Evolutionary conservation across 1,140 invertebrate genomes (phyloP).

Genomic region (Drosophila jambulina): DNA sequence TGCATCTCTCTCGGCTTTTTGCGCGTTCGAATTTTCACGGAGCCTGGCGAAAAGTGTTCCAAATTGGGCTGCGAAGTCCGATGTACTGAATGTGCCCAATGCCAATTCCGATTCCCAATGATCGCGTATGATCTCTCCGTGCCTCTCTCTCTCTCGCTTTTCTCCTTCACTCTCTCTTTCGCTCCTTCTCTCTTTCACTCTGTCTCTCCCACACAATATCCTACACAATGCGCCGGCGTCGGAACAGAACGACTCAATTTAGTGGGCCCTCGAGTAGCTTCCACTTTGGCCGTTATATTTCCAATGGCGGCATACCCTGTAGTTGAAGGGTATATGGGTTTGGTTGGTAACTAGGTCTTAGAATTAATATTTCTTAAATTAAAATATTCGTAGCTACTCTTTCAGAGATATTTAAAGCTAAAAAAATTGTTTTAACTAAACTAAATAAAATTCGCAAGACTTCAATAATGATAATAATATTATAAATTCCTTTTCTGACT

Average conservation of each 20-base stretch:
- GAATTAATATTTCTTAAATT: too few species aligned
- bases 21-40: slow-evolving; percentile 55
- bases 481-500: not conserved
- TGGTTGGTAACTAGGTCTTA: not conserved
- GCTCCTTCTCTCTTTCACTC: slow-evolving; percentile 8
- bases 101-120: slow-evolving; percentile 47
- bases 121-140: slow-evolving; percentile 14
- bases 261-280: slow-evolving; percentile 56
- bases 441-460: too few species aligned
- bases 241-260: slow-evolving; percentile 74
- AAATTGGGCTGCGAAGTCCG: slow-evolving; percentile 60
- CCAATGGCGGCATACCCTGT: slow-evolving; percentile 48
- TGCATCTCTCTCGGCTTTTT: slow-evolving; percentile 26
- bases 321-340: not conserved
- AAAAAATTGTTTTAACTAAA: too few species aligned
- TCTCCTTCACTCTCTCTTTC: slow-evolving; percentile 23
- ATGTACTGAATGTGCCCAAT: slow-evolving; percentile 52
- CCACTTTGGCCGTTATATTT: slow-evolving; percentile 66
- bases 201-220: slow-evolving; percentile 46
- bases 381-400: too few species aligned
- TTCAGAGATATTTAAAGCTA: too few species aligned
- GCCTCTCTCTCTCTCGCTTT: slow-evolving; percentile 2
- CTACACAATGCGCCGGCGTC: slow-evolving; percentile 70
- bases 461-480: too few species aligned
- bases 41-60: slow-evolving; percentile 67